Evolutionary conservation across 2,113 vertebrate genomes (phyloP).

Genomic region (Pachypanchax playfairii): DNA sequence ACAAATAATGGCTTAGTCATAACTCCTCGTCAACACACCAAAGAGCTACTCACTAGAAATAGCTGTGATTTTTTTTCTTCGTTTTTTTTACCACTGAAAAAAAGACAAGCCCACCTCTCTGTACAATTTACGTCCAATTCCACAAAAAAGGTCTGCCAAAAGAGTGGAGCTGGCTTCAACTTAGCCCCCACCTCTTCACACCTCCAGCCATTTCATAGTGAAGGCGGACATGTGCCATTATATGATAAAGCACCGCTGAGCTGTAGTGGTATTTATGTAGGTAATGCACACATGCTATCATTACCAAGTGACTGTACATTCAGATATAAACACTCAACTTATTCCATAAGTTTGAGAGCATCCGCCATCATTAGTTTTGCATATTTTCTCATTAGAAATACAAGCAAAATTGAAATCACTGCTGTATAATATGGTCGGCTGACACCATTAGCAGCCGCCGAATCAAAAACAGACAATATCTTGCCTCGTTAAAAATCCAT

Average conservation of each 20-base stretch:
- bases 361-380: conserved; percentile 44
- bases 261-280: conserved; percentile 14
- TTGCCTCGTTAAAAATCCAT: conserved; percentile 78
- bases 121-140: conserved; percentile 49
- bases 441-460: conserved; percentile 55
- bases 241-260: conserved; percentile 23
- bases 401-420: conserved; percentile 28
- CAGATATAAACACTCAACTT: conserved; percentile 11
- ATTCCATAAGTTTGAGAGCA: conserved; percentile 21
- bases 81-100: conserved; percentile 44
- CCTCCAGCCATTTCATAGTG: conserved; percentile 7
- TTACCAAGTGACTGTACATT: background rate
- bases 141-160: conserved; percentile 39
- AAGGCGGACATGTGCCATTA: conserved; percentile 13
- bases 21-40: conserved; percentile 63
- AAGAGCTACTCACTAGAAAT: conserved; percentile 66
- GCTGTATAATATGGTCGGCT: conserved; percentile 41
- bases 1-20: conserved; percentile 74
- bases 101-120: conserved; percentile 52
- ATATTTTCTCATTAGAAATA: conserved; percentile 43
- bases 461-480: conserved; percentile 70
- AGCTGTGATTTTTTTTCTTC: conserved; percentile 56
- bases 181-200: conserved; percentile 44
- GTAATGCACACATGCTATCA: background rate
- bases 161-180: conserved; percentile 39